Evolutionary conservation across 2,888 invertebrate species (phyloP).

Genomic region (Monoplex corrugatus): DNA sequence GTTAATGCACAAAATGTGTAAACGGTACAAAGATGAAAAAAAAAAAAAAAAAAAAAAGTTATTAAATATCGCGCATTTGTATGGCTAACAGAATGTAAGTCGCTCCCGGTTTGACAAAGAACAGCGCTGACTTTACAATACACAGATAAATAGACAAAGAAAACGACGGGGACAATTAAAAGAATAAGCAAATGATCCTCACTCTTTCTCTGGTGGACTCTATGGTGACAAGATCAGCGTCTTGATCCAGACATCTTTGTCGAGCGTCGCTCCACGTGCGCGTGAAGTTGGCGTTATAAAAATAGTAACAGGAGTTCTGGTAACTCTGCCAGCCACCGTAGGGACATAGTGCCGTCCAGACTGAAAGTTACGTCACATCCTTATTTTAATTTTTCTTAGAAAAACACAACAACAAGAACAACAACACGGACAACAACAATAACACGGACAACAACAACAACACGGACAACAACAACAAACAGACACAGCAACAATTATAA

Average conservation of each 20-base stretch:
- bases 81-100: too few relatives aligned
- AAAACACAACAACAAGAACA: neutral
- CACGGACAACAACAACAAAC: neutral
- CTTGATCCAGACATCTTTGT: conserved; percentile 17
- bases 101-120: too few relatives aligned
- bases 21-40: too few relatives aligned
- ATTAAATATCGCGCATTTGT: too few relatives aligned
- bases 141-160: too few relatives aligned
- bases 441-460: neutral
- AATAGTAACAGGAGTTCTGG: conserved; percentile 35
- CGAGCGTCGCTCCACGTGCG: conserved; percentile 6
- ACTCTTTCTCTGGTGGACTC: conserved; percentile 13
- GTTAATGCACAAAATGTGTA: too few relatives aligned
- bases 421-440: neutral
- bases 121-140: too few relatives aligned
- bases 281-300: conserved; percentile 32
- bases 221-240: conserved; percentile 35
- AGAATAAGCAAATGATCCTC: neutral
- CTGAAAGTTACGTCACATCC: neutral
- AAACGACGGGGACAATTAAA: neutral
- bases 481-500: too few relatives aligned
- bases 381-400: neutral
- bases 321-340: conserved; percentile 17
- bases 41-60: too few relatives aligned
- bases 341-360: conserved; percentile 17